Base-by-base conservation (phyloP, 2,888 invertebrate genomes). In the Campoplex capitator region DNA sequence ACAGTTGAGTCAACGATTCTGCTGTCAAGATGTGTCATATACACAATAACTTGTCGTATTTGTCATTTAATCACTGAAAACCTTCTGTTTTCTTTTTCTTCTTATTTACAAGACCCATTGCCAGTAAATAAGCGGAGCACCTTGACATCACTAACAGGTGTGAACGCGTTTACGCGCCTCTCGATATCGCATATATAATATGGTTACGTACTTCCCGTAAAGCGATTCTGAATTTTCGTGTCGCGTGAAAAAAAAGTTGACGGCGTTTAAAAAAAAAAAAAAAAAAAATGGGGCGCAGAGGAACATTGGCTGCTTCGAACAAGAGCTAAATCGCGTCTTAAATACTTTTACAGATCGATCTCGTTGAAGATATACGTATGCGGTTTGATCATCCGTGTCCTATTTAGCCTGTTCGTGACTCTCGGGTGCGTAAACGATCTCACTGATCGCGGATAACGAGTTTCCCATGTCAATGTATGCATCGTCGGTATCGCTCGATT, bases 101-200 rank as follows among this genome's bases (percentile, higher is more conserved):
- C 11, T 58, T 58, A 58, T 58, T 58, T 28, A 28, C 51, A 73
- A 73, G 18, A 42, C 45, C 16, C 28, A 58, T 75, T 76, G 65
- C 62, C 76, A 62, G 76, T 76, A 65, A 76, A 76, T 35, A 32
- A 74, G 56, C 56, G 56, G 74, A 76, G 65, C 76, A 65, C 76
- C 76, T 76, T 62, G 76, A 65, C 76, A 76, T 35, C 62, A 32
- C 62, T 58, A 28, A 45, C 70, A 28, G 11, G 70, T 23, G 45
- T 35, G 71, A 48, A 28, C n/a, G 48, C 28, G 7, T 58, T 58
- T 38, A 58, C 58, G 58, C 58, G 11, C 58, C 28, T 28, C 28
- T 58, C 58, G 28, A 58, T 28, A 58, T 58, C 58, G 58, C 11
- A 58, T 28, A 28, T 58, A 28, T 56, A 58, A 58, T 58, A 11